phyloP scores from a whole-genome alignment of 1,140 invertebrate species.

The Bombus confusus region DNA sequence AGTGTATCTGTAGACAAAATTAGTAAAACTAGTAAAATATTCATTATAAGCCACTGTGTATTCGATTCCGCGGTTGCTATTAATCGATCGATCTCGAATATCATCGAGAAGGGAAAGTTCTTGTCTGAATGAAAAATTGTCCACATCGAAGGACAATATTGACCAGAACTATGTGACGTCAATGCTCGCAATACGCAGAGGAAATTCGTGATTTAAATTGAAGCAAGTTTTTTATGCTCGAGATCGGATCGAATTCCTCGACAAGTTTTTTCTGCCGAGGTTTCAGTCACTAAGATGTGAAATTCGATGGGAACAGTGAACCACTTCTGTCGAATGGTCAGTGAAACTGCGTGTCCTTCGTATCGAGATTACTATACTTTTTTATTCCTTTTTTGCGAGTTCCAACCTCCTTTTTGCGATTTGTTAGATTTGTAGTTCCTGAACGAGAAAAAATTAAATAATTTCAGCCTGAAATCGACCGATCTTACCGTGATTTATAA shows the following conservation, averaged over 20 bases:
- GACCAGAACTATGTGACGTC: background rate
- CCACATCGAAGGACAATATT: slow-evolving; percentile 20
- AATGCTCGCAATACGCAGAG: background rate
- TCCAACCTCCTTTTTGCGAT: background rate
- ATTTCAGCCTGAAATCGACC: background rate
- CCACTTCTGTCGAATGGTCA: background rate
- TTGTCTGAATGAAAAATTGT: slow-evolving; percentile 3
- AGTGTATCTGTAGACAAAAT: rapidly evolving
- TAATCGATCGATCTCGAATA: background rate
- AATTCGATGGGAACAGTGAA: slow-evolving; percentile 16
- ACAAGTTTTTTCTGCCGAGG: background rate
- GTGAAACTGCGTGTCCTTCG: slow-evolving; percentile 27
- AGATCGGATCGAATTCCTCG: background rate
- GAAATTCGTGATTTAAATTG: background rate
- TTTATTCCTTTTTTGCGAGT: background rate
- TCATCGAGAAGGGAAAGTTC: slow-evolving; percentile 16
- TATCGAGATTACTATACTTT: background rate
- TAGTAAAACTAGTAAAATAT: background rate
- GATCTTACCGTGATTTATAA: background rate
- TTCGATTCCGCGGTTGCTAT: background rate
- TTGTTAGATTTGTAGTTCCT: background rate
- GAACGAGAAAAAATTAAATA: background rate
- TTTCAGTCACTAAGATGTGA: background rate
- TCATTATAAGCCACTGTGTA: background rate
- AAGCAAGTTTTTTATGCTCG: background rate